phyloP scores from a whole-genome alignment of 2,113 vertebrate genomes.

The Rhadina sibilatrix region DNA sequence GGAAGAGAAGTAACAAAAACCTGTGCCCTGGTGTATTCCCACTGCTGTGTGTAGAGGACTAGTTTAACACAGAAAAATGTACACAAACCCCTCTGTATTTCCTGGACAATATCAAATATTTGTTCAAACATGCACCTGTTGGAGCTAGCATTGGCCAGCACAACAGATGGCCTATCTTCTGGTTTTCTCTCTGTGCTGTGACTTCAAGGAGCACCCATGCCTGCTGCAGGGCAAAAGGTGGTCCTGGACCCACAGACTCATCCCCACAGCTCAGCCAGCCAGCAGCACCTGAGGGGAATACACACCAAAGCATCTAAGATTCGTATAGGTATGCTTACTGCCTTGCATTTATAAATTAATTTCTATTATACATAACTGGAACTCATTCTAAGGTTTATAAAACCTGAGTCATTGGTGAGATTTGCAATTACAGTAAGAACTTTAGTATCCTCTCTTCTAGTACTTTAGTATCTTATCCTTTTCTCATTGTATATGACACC shows the following conservation, averaged over 20 bases:
- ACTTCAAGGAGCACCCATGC: neutral
- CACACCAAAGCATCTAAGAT: neutral
- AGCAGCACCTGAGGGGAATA: neutral
- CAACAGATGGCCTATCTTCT: neutral
- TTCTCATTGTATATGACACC: neutral
- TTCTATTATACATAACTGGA: neutral
- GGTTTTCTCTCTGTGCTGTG: neutral
- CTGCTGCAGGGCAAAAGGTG: neutral
- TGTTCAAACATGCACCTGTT: neutral
- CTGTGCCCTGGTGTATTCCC: rapidly evolving
- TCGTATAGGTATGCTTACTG: neutral
- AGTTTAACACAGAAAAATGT: neutral
- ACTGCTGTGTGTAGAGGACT: neutral
- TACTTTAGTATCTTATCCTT: neutral
- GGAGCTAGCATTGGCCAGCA: neutral
- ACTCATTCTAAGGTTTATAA: neutral
- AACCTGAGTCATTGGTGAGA: neutral
- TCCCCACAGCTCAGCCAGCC: neutral
- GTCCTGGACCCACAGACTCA: too few species aligned
- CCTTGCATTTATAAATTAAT: neutral
- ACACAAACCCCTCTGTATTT: neutral
- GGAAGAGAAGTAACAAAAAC: neutral
- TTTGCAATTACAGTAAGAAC: neutral
- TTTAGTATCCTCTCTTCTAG: neutral
- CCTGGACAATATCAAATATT: neutral